Evolutionary conservation across 1,140 invertebrate genomes (phyloP), one percentile per base, ranked within the genome.

Genomic region (Caligus rogercresseyi): DNA sequence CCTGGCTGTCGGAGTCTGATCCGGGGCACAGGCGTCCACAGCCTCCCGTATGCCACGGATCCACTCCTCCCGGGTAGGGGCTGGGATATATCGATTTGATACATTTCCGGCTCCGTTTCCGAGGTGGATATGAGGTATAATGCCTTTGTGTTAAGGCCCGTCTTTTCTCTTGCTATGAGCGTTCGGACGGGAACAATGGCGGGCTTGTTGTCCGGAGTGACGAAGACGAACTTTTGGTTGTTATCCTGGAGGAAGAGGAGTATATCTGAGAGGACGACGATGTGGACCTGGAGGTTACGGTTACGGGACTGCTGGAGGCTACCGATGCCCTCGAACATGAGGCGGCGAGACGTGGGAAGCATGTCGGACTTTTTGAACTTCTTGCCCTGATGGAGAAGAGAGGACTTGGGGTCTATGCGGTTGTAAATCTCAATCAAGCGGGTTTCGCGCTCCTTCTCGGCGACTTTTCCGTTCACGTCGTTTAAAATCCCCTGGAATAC

Each of bases 291-390:
- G 70, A 86, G 84, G 76, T 83, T 86, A 75, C 89, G 88, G 53
- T 83, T 81, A 54, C 85, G 76, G 3, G 84, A 84, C 71, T 87
- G 86, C 83, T 87, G 87, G 26, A 90, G 71, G 62, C 82, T 84
- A 0, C 86, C 86, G 52, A 84, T 77, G 0, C 87, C 87, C 75
- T 90, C 87, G 69, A 90, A 90, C 76, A 83, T 85, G 1, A 95
- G 75, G 66, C 85, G 84, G 57, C 91, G 78, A 70, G 84, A 84
- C 31, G 82, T 82, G 59, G 83, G 80, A 52, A 92, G 75, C 65
- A 97, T 81, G 73, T 95, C 89, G n/a, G 87, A 89, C 72, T 93
- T 93, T 72, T 90, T 93, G 70, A 95, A 94, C 70, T 93, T 92
- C 65, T 80, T 78, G 25, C 82, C 83, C 60, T 84, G 81, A 71